Evolutionary conservation across 2,113 vertebrate genomes (phyloP).

Genomic region (Scopus umbretta): DNA sequence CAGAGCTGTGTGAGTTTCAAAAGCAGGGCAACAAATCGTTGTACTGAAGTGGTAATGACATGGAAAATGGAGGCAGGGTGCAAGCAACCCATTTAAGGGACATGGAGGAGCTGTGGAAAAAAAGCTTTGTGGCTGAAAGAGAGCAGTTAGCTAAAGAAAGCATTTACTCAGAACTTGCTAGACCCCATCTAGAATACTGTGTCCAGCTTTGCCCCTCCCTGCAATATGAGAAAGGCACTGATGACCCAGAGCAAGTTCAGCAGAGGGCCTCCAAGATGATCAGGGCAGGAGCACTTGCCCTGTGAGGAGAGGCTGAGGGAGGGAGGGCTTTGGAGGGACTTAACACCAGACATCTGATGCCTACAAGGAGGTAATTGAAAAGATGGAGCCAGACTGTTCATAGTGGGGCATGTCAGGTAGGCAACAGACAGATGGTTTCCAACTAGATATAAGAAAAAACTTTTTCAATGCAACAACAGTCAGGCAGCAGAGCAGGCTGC

Average conservation of each 20-base stretch:
- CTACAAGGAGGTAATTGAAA: not conserved
- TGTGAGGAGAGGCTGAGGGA: not conserved
- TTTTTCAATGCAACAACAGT: not conserved
- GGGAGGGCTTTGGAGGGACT: not conserved
- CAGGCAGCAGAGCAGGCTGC: not conserved
- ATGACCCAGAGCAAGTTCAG: not conserved
- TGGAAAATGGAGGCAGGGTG: not conserved
- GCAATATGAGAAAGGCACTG: accelerated
- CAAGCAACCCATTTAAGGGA: not conserved
- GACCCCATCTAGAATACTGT: not conserved
- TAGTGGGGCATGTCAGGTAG: not conserved
- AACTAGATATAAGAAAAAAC: not conserved
- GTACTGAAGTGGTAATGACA: not conserved
- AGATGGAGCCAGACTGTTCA: not conserved
- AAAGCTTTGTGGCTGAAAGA: not conserved
- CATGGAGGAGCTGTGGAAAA: not conserved
- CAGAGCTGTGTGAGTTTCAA: not conserved
- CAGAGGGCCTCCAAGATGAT: not conserved
- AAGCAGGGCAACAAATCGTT: not conserved
- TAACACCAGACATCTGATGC: not conserved
- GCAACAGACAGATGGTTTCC: not conserved
- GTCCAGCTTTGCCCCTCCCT: not conserved
- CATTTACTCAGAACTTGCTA: not conserved
- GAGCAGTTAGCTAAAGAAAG: not conserved
- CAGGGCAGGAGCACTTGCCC: not conserved